Evolutionary conservation across 2,797 vertebrate species (phyloP).

Genomic region (Tragelaphus oryx): DNA sequence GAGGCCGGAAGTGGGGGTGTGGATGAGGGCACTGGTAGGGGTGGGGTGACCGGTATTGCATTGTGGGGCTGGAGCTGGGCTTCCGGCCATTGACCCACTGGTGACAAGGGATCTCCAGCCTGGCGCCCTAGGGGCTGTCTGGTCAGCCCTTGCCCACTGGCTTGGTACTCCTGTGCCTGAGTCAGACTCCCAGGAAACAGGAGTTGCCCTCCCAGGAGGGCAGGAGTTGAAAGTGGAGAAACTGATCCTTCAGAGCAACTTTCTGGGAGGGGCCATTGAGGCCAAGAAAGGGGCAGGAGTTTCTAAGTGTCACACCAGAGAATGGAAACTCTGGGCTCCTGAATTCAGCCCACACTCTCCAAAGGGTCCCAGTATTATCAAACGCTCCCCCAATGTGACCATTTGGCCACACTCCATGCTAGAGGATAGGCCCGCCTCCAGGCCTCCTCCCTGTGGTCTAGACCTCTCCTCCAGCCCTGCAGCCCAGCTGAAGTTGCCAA

Average conservation of each 20-base stretch:
- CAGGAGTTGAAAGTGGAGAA: not conserved
- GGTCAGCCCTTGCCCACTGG: not conserved
- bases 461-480: conserved; percentile 9
- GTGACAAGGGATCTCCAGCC: conserved; percentile 45
- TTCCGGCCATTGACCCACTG: conserved; percentile 62
- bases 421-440: not conserved
- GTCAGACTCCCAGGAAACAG: conserved; percentile 50
- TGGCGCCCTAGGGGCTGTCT: not conserved
- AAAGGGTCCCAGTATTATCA: not conserved
- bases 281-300: not conserved
- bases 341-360: not conserved
- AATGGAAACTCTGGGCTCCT: not conserved
- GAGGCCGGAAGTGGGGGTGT: conserved; percentile 48
- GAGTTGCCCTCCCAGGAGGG: not conserved
- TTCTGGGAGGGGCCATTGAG: not conserved
- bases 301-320: not conserved
- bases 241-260: not conserved
- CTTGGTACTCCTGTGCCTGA: conserved; percentile 11
- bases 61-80: conserved; percentile 43
- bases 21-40: conserved; percentile 42
- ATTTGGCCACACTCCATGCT: not conserved
- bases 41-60: conserved; percentile 52
- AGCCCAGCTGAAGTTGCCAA: conserved; percentile 40
- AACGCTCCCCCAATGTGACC: not conserved
- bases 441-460: not conserved